phyloP scores from a whole-genome alignment of 2,113 vertebrate genomes.

The Mustela nigripes region DNA sequence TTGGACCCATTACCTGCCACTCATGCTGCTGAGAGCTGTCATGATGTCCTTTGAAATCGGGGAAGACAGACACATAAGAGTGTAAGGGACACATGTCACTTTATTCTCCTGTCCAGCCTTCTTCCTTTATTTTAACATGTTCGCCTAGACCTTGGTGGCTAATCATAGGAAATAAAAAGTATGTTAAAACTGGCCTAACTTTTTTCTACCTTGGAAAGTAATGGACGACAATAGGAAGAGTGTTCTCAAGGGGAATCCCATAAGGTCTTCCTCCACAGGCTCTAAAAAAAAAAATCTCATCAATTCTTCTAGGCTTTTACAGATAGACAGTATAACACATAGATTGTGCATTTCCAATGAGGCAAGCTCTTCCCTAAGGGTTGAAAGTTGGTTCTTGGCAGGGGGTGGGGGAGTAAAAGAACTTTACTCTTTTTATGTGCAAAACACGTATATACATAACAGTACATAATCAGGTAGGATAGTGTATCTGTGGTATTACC shows the following conservation, averaged over 20 bases:
- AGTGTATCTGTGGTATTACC: background rate
- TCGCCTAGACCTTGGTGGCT: background rate
- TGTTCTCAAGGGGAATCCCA: background rate
- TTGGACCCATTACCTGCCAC: background rate
- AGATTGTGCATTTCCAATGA: background rate
- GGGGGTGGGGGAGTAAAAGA: background rate
- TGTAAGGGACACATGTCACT: background rate
- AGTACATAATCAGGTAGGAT: background rate
- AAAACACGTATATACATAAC: background rate
- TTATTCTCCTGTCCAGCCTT: background rate
- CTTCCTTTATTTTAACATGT: background rate
- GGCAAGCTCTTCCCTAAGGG: background rate
- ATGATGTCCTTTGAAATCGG: background rate
- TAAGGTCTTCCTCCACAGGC: background rate
- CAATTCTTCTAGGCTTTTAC: background rate
- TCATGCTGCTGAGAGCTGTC: no score
- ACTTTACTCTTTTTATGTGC: background rate
- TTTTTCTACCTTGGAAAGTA: background rate
- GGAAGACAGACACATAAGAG: background rate
- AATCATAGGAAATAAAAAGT: background rate
- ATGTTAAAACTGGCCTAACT: background rate
- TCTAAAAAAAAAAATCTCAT: background rate
- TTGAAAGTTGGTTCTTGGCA: background rate
- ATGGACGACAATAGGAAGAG: background rate
- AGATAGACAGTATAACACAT: background rate